Evolutionary conservation across 2,888 invertebrate species (phyloP).

Genomic region (Dichetophora obliterata): DNA sequence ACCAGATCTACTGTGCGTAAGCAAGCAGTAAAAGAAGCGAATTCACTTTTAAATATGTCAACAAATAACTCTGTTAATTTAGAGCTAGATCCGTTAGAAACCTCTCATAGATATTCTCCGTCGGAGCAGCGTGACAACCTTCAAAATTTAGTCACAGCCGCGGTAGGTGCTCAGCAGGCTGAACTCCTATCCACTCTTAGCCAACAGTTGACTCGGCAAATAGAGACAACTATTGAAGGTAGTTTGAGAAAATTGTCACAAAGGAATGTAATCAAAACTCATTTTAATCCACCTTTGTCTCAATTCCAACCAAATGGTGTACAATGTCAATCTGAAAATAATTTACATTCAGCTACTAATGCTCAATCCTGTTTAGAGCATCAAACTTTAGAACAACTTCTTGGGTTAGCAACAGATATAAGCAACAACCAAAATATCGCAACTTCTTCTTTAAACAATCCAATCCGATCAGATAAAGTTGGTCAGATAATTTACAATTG

Average conservation of each 20-base stretch:
- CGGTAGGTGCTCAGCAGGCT: not conserved
- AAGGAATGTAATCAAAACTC: not conserved
- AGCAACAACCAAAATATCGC: not conserved
- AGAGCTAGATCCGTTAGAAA: too few relatives aligned
- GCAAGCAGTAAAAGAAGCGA: too few relatives aligned
- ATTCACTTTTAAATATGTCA: too few relatives aligned
- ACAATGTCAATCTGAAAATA: not conserved
- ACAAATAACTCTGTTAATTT: too few relatives aligned
- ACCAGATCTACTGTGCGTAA: too few relatives aligned
- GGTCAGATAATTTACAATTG: slow-evolving; percentile 39
- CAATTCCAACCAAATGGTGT: too few relatives aligned
- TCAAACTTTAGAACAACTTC: not conserved
- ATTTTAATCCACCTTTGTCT: not conserved
- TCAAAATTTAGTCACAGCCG: not conserved
- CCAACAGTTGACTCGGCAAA: not conserved
- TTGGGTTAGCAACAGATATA: not conserved
- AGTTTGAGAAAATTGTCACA: not conserved
- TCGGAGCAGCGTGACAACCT: too few relatives aligned
- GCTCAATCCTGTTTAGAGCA: not conserved
- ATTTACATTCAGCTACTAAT: not conserved
- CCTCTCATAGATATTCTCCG: too few relatives aligned
- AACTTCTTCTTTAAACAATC: not conserved
- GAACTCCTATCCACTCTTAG: slow-evolving; percentile 3
- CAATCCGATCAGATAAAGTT: slow-evolving; percentile 24
- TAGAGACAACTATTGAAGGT: not conserved